Evolutionary conservation across 1,140 invertebrate species (phyloP).

Genomic region (Drosophila asahinai): DNA sequence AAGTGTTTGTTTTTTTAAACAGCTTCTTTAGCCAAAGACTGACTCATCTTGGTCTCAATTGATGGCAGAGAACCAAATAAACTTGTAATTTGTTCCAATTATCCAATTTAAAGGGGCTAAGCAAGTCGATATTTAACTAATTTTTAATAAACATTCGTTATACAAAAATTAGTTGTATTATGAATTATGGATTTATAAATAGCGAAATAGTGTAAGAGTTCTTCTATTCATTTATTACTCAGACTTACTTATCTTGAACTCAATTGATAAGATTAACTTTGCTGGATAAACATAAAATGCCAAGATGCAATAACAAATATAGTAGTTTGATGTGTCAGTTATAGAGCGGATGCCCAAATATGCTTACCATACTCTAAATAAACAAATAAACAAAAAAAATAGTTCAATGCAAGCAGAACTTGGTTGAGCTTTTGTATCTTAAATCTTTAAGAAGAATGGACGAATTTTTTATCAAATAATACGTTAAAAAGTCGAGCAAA

Average conservation of each 20-base stretch:
- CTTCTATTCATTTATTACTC: background rate
- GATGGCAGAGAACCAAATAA: background rate
- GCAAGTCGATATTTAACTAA: background rate
- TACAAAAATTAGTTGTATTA: too few relatives aligned
- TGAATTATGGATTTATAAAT: background rate
- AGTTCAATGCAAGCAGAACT: background rate
- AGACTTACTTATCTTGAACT: background rate
- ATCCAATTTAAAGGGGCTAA: background rate
- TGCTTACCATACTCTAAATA: background rate
- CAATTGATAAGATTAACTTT: conserved; percentile 9
- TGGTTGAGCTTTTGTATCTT: background rate
- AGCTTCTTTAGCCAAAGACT: background rate
- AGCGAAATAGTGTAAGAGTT: background rate
- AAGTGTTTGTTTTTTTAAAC: conserved; percentile 34
- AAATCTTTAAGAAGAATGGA: background rate
- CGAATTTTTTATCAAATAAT: background rate
- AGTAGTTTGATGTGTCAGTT: too few relatives aligned
- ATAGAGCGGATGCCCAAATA: conserved; percentile 3
- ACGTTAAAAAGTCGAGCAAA: background rate
- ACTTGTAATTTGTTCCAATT: too few relatives aligned
- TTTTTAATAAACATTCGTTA: too few relatives aligned
- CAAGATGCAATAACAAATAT: too few relatives aligned
- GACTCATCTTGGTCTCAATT: conserved; percentile 20
- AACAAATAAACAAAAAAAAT: background rate
- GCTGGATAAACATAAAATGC: background rate